Conservation (phyloP, 2,797 vertebrate genomes). For the Vireo griseus region DNA sequence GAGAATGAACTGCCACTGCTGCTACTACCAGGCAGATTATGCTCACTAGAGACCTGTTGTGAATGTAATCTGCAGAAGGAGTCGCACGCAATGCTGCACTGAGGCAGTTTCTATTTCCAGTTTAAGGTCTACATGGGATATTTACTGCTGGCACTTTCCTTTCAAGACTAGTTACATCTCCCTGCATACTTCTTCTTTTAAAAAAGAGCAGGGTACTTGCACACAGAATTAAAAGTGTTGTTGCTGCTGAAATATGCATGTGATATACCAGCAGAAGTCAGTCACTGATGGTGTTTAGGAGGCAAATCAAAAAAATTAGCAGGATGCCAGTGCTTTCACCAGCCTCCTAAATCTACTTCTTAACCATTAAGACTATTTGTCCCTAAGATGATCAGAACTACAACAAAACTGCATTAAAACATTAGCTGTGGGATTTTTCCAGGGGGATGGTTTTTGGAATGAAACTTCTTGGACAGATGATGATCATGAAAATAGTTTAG, state of each 20-base stretch:
- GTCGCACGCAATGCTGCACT: background rate
- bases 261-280: background rate
- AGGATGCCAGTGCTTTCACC: background rate
- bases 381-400: background rate
- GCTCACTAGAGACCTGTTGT: background rate
- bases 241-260: background rate
- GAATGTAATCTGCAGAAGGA: background rate
- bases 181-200: background rate
- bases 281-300: background rate
- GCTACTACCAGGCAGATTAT: background rate
- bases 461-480: background rate
- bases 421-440: fast-evolving
- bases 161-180: background rate
- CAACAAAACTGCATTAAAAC: background rate
- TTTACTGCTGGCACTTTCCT: background rate
- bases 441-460: fast-evolving
- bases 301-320: background rate
- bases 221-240: background rate
- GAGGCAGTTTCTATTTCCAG: background rate
- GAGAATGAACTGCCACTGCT: background rate
- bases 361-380: background rate
- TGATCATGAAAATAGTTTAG: background rate
- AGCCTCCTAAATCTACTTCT: background rate
- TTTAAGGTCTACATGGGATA: background rate
- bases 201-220: background rate